Evolutionary conservation across 1,140 invertebrate species (phyloP), one percentile per base, ranked within the genome.

Genomic region (Drosophila kanapiae): DNA sequence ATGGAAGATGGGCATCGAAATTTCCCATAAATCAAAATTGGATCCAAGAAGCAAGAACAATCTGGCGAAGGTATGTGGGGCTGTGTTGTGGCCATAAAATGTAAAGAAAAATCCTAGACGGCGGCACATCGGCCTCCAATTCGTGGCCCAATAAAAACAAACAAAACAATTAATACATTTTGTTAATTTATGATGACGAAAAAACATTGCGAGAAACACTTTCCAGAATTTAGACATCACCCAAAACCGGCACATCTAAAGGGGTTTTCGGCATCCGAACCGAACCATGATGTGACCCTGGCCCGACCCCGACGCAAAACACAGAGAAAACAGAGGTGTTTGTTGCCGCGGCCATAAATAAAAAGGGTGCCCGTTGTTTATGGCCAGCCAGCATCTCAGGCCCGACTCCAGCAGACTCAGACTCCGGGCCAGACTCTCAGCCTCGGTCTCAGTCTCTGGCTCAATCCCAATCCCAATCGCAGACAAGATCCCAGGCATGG

Each of bases 151-250:
- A 90, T 91, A 91, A 88, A 91, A 78, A 78, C 75, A 91, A 83
- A 91, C 84, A 86, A 86, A 91, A 91, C 90, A 91, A 91, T 91
- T 91, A 91, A 91, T 90, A 91, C 82, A 91, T 90, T 91, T 91
- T 91, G 85, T 91, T 90, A 91, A 91, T 91, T 91, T 91, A 91
- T 91, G 90, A 91, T 91, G 91, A 81, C 75, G 81, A 88, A 91
- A 83, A 88, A 91, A 90, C 86, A 90, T 88, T 88, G 84, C 84
- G 77, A 80, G 84, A 88, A 88, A 88, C 84, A 88, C 84, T 88
- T 88, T 87, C 57, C 78, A 82, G 81, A 90, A 90, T 90, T 79
- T 90, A 90, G 85, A 90, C 85, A 90, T 90, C 85, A 87, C n/a
- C 65, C 62, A 61, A 51, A 51, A 51, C 49, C 60, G 74, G 70